phyloP scores from a whole-genome alignment of 2,888 invertebrate species.

The Alcis repandata region DNA sequence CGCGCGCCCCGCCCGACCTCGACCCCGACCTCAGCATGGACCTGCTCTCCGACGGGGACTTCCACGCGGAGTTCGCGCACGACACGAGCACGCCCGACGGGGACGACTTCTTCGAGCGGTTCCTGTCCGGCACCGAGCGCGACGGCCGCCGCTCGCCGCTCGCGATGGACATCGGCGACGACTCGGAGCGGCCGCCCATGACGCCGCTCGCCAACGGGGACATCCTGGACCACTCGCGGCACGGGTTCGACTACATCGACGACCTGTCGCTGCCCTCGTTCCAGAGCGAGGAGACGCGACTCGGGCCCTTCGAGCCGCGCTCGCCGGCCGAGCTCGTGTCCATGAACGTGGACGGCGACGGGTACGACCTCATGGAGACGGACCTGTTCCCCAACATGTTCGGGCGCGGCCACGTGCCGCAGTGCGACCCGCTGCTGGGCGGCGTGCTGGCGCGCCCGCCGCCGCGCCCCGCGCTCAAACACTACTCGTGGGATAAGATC shows the following conservation, averaged over 20 bases:
- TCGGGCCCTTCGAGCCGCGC: slow-evolving; percentile 80
- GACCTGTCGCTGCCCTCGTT: slow-evolving; percentile 79
- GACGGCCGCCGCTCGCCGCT: slow-evolving; percentile 62
- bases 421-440: slow-evolving; percentile 91
- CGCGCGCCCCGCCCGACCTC: slow-evolving; percentile 59
- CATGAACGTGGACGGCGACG: slow-evolving; percentile 84
- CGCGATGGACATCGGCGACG: slow-evolving; percentile 76
- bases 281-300: slow-evolving; percentile 73
- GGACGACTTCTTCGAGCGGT: slow-evolving; percentile 76
- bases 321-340: slow-evolving; percentile 89
- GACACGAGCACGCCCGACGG: slow-evolving; percentile 69
- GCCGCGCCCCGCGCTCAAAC: slow-evolving; percentile 88
- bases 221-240: slow-evolving; percentile 72
- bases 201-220: slow-evolving; percentile 77
- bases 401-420: slow-evolving; percentile 80
- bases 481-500: slow-evolving; percentile 92
- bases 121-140: slow-evolving; percentile 69
- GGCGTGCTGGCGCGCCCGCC: slow-evolving; percentile 87
- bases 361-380: slow-evolving; percentile 79
- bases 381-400: slow-evolving; percentile 80
- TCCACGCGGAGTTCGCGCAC: slow-evolving; percentile 72
- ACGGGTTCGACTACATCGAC: slow-evolving; percentile 80
- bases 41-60: slow-evolving; percentile 65
- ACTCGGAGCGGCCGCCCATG: slow-evolving; percentile 73
- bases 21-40: slow-evolving; percentile 69